phyloP scores from a whole-genome alignment of 2,113 vertebrate genomes.

The Scolopax mira region DNA sequence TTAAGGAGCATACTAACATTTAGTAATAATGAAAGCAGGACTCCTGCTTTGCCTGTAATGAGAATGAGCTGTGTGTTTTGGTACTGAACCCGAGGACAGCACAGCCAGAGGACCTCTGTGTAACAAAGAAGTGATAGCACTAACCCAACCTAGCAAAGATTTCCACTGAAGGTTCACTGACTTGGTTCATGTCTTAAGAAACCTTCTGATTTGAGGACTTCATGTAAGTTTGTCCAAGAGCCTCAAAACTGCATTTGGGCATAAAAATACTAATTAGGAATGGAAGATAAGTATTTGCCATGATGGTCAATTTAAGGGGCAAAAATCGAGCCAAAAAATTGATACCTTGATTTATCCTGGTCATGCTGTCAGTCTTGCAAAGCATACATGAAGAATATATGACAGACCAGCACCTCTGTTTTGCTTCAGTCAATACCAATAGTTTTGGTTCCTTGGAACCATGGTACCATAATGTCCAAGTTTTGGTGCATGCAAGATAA shows the following conservation, averaged over 20 bases:
- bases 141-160: neutral
- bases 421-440: neutral
- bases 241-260: neutral
- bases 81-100: rapidly evolving
- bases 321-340: neutral
- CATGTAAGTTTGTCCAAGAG: neutral
- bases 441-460: neutral
- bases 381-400: neutral
- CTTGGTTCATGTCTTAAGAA: neutral
- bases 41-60: neutral
- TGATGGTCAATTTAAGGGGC: neutral
- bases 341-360: neutral
- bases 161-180: neutral
- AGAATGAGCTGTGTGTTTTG: neutral
- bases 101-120: neutral
- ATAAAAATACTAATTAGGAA: neutral
- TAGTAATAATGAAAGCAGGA: rapidly evolving
- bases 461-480: neutral
- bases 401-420: neutral
- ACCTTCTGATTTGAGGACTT: neutral
- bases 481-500: neutral
- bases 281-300: neutral
- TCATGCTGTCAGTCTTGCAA: neutral
- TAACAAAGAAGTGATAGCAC: neutral
- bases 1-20: neutral